phyloP scores from a whole-genome alignment of 1,140 invertebrate species.

The Drosophila tani region DNA sequence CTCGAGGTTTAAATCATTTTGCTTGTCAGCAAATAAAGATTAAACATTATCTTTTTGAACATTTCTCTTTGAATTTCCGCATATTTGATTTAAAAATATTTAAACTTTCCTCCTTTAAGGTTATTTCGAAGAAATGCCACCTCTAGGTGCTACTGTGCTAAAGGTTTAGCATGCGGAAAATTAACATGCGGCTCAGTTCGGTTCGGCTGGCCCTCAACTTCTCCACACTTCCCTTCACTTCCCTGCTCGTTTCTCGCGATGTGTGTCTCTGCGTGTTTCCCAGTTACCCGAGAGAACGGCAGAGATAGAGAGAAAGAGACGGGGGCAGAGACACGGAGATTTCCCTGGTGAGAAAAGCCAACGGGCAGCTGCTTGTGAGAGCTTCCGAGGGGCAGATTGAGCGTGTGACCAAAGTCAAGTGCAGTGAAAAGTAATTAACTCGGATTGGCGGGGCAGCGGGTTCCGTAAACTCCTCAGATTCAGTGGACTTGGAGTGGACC shows the following conservation, averaged over 20 bases:
- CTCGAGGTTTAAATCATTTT: neutral
- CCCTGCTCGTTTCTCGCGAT: constrained; percentile 4
- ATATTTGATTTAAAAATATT: neutral
- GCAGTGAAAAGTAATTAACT: constrained; percentile 84
- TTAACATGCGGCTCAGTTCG: constrained; percentile 74
- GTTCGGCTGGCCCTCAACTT: constrained; percentile 37
- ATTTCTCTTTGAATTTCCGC: neutral
- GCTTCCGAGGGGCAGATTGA: constrained; percentile 61
- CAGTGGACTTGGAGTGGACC: constrained; percentile 11
- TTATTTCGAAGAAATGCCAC: constrained; percentile 21
- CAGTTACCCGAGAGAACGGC: constrained; percentile 29
- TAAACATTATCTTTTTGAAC: too few species aligned
- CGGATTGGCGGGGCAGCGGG: constrained; percentile 64
- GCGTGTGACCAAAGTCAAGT: constrained; percentile 83
- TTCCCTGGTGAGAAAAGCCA: constrained; percentile 82
- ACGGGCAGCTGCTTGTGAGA: constrained; percentile 55
- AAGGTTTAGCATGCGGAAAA: constrained; percentile 83
- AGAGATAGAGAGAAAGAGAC: constrained; percentile 11
- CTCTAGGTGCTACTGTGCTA: constrained; percentile 75
- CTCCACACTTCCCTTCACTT: constrained; percentile 8
- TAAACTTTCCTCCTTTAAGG: neutral
- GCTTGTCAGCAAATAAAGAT: too few species aligned
- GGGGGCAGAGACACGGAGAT: constrained; percentile 50
- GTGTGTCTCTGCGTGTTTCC: constrained; percentile 49
- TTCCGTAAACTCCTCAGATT: neutral